Evolutionary conservation across 2,888 invertebrate genomes (phyloP), one percentile per base, ranked within the genome.

Genomic region (Myathropa florea): DNA sequence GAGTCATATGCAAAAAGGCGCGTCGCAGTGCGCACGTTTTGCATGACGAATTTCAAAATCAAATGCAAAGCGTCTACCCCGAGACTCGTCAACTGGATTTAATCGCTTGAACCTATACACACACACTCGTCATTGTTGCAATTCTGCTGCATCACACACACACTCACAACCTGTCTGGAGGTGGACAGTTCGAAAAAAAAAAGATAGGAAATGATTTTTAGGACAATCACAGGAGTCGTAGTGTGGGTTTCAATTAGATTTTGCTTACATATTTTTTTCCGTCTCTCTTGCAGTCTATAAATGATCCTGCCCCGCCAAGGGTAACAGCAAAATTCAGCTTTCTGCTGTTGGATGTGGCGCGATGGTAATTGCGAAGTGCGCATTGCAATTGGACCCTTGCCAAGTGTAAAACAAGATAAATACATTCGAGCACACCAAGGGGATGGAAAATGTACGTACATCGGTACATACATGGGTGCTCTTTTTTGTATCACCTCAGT

Each of bases 21-120:
- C 57, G 57, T 23, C 78, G 26, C 64, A 64, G 23, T 57, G 67
- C 18, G 26, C 80, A 80, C 80, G 72, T 80, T 80, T 80, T 80
- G 72, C 67, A 80, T 80, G 72, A 73, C 72, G 67, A 80, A 73
- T 73, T 55, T 72, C 36, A 72, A 80, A 80, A 72, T 80, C 80
- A 80, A 67, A 73, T 73, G 53, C 72, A 23, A 67, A 55, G 53
- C 65, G 39, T 4, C 26, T 59, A 28, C 18, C 33, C 30, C 9
- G 68, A 39, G n/a, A 36, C 36, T 59, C 23, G 33, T 24, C 59
- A 33, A 53, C 39, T 33, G 53, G 14, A 26, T 68, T 70, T 30
- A 60, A 70, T 46, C 59, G 46, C 0, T 12, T 14, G 57, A 14
- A n/a, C 24, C 24, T 57, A 39, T 14, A 36, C 36, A 14, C 14